Conservation (phyloP, 2,797 vertebrate genomes). For the Natrix natrix region DNA sequence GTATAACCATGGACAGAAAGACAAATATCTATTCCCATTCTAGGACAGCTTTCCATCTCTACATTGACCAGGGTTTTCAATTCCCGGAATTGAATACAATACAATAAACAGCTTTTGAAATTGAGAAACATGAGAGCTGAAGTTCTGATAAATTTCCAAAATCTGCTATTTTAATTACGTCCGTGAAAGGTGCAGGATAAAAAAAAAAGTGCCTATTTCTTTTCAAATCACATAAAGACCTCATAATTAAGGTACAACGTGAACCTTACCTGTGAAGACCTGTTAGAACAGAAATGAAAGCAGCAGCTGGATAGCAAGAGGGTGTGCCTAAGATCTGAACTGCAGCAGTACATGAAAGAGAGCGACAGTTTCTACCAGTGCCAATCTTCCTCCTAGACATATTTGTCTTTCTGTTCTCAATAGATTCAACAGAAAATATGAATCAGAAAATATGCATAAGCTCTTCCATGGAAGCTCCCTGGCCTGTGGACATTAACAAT, state of each 20-base stretch:
- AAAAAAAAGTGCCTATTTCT: background rate
- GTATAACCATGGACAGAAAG: background rate
- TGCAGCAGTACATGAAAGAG: background rate
- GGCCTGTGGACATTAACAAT: background rate
- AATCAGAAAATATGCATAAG: too few relatives aligned
- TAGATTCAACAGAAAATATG: background rate
- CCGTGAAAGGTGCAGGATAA: background rate
- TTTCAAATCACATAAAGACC: background rate
- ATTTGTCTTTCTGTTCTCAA: background rate
- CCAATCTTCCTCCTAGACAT: background rate
- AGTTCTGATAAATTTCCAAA: background rate
- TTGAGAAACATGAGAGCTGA: background rate
- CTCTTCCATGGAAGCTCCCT: background rate
- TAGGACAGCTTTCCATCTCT: background rate
- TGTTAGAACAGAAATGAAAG: background rate
- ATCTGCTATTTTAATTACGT: background rate
- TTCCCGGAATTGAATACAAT: background rate
- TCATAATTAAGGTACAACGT: background rate
- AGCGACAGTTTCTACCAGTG: background rate
- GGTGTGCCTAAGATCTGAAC: background rate
- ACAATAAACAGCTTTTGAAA: background rate
- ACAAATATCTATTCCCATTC: background rate
- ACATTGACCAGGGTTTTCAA: background rate
- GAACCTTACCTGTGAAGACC: background rate
- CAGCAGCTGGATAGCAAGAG: background rate